These are phyloP conservation scores for Aromia moschata DNA, from an alignment of 2,888 invertebrate species.

Conservation along the genomic window DNA sequence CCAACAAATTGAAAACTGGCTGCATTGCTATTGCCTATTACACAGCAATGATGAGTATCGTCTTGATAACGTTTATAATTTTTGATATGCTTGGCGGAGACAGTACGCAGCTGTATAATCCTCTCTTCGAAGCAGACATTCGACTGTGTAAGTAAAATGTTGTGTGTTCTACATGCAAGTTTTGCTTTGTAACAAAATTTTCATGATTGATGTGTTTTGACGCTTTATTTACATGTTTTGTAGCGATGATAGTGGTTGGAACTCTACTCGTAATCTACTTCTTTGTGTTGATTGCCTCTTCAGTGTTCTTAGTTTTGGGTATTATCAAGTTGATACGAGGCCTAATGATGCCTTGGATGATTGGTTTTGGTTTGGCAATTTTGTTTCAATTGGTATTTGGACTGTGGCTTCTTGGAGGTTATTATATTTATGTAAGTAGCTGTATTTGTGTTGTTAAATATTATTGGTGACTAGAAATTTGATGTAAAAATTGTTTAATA, in stretches of 20 bases:
- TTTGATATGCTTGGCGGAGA: constrained; percentile 90
- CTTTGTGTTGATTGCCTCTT: constrained; percentile 66
- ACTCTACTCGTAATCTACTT: constrained; percentile 71
- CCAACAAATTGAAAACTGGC: constrained; percentile 78
- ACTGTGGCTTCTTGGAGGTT: constrained; percentile 86
- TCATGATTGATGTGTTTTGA: too few relatives aligned
- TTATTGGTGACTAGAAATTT: too few relatives aligned
- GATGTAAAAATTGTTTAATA: too few relatives aligned
- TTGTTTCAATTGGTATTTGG: constrained; percentile 82
- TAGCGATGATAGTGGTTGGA: constrained; percentile 80
- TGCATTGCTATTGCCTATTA: constrained; percentile 83
- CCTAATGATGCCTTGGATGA: constrained; percentile 83
- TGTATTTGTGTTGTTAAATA: too few relatives aligned
- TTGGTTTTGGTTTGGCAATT: constrained; percentile 73
- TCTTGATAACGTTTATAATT: constrained; percentile 76
- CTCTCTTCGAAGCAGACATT: constrained; percentile 88
- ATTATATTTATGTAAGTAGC: constrained; percentile 90
- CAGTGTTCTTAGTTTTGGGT: constrained; percentile 71
- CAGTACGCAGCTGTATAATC: constrained; percentile 87
- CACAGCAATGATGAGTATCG: constrained; percentile 76
- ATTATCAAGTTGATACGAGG: constrained; percentile 78
- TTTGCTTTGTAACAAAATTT: background rate
- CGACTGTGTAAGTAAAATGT: constrained; percentile 73
- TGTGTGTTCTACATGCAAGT: too few relatives aligned
- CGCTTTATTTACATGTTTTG: too few relatives aligned